Evolutionary conservation across 1,140 invertebrate species (phyloP).

Genomic region (Drosophila ananassae): DNA sequence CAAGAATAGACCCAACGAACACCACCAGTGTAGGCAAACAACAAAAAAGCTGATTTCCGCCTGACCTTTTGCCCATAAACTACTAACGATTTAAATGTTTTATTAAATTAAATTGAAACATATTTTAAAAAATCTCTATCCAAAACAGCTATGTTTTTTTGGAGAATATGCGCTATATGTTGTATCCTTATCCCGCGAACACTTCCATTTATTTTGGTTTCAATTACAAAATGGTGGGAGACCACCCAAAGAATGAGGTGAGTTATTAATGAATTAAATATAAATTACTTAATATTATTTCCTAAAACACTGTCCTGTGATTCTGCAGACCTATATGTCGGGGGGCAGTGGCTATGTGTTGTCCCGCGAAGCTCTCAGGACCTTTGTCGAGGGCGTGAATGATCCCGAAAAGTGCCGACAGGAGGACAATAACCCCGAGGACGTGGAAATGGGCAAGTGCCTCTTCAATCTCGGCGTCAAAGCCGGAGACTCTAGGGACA

Average conservation of each 20-base stretch:
- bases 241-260: slow-evolving; percentile 42
- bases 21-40: no score
- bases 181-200: slow-evolving; percentile 88
- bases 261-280: not conserved
- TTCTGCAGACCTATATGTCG: slow-evolving; percentile 93
- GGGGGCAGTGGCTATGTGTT: slow-evolving; percentile 96
- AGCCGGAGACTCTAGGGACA: slow-evolving; percentile 94
- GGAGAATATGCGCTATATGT: slow-evolving; percentile 95
- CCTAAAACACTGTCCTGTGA: not conserved
- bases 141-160: slow-evolving; percentile 88
- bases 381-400: slow-evolving; percentile 89
- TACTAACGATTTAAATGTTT: no score
- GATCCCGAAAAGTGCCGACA: slow-evolving; percentile 55
- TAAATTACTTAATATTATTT: not conserved
- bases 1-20: no score
- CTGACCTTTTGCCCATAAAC: no score
- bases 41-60: no score
- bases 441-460: slow-evolving; percentile 96
- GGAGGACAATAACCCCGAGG: slow-evolving; percentile 90
- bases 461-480: slow-evolving; percentile 92
- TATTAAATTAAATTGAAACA: no score
- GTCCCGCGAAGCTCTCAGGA: slow-evolving; percentile 90
- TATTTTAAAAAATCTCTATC: not conserved
- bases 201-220: slow-evolving; percentile 94
- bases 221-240: slow-evolving; percentile 87